Evolutionary conservation across 2,888 invertebrate species (phyloP).

Genomic region (Aradus depressus): DNA sequence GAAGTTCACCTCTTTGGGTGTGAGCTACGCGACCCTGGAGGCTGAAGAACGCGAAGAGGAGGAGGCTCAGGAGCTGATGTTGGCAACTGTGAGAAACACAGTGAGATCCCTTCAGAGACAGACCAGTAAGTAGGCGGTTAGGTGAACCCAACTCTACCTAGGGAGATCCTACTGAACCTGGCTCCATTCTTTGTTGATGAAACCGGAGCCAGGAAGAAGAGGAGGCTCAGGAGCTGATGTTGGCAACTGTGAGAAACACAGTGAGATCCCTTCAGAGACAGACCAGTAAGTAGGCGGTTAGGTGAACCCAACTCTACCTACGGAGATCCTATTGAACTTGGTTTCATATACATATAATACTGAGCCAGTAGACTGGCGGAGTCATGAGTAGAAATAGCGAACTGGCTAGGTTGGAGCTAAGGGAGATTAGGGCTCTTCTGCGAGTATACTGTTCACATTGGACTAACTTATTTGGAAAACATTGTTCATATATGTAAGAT

Average conservation of each 20-base stretch:
- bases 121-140: background rate
- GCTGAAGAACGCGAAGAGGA: slow-evolving; percentile 24
- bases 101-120: slow-evolving; percentile 19
- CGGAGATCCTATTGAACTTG: too few relatives aligned
- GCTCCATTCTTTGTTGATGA: too few relatives aligned
- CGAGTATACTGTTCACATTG: background rate
- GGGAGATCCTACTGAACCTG: too few relatives aligned
- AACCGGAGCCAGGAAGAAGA: too few relatives aligned
- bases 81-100: slow-evolving; percentile 29
- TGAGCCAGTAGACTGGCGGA: too few relatives aligned
- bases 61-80: slow-evolving; percentile 32
- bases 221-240: slow-evolving; percentile 32
- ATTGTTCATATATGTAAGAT: background rate
- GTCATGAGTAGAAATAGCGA: too few relatives aligned
- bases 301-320: too few relatives aligned
- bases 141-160: too few relatives aligned
- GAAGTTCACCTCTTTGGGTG: slow-evolving; percentile 35
- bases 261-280: slow-evolving; percentile 19
- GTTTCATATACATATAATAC: too few relatives aligned
- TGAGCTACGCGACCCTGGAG: slow-evolving; percentile 30
- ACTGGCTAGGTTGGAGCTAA: too few relatives aligned
- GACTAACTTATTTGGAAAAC: background rate
- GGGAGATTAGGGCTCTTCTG: background rate
- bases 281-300: slow-evolving; percentile 10
- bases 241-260: slow-evolving; percentile 29